Conservation (phyloP, 2,113 vertebrate species). For the Corydoras maculifer region DNA sequence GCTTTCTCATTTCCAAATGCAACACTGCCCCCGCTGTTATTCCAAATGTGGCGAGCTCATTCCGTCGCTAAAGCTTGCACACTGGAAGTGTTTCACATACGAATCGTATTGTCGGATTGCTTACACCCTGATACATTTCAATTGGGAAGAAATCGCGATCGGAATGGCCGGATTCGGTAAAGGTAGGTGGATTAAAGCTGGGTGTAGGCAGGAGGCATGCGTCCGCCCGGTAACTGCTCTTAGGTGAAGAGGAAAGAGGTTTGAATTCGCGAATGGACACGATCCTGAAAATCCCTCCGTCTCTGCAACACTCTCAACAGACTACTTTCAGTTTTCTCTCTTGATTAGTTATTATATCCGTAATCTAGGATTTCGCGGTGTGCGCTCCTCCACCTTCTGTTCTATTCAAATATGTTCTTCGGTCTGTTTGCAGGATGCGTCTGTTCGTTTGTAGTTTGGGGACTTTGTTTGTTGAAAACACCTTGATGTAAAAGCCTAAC, state of each 20-base stretch:
- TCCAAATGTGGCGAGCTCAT: slow-evolving; percentile 6
- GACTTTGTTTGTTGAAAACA: background rate
- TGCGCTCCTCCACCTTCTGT: no score
- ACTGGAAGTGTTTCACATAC: slow-evolving; percentile 2
- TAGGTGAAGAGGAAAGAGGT: background rate
- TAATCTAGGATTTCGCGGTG: background rate
- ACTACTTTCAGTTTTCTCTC: no score
- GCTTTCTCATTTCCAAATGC: background rate
- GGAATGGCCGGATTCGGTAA: slow-evolving; percentile 8
- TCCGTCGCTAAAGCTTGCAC: slow-evolving; percentile 10
- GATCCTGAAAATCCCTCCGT: background rate
- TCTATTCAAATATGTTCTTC: background rate
- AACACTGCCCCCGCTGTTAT: slow-evolving; percentile 28
- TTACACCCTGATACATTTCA: background rate
- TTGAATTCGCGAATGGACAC: no score
- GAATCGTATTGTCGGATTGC: slow-evolving; percentile 2
- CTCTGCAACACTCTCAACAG: background rate
- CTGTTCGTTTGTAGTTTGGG: background rate
- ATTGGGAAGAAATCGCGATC: background rate
- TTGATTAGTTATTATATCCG: background rate
- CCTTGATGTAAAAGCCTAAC: background rate
- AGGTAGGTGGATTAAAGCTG: slow-evolving; percentile 8
- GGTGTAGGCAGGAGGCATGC: background rate
- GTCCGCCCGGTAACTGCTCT: slow-evolving; percentile 11
- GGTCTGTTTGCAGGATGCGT: background rate